Base-by-base conservation (phyloP, 2,888 invertebrate genomes). In the Temnothorax rugatulus region DNA sequence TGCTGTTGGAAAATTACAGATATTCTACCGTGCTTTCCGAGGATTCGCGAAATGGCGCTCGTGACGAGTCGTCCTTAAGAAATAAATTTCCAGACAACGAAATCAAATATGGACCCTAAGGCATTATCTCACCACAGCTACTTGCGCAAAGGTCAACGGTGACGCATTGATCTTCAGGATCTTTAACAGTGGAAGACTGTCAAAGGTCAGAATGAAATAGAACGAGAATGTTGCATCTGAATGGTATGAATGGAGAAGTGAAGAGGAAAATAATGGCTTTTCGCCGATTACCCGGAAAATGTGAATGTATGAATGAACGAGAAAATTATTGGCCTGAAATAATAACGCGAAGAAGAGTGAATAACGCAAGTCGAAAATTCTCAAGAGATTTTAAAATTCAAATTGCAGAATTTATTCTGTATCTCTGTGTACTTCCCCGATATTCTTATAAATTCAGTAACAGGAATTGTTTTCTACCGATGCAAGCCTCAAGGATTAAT, bases 81-180 rank as follows among this genome's bases (percentile, higher is more conserved):
- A 75, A 84, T 82, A 21, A 87, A 81, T 84, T 85, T 79, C 41
- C 76, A 74, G 76, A 7, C 25, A 81, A 44, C 44, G 25, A 29
- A 15, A 29, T 75, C 83, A 59, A 66, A 68, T 50, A 63, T n/a
- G 34, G 59, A 59, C 73, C 88, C 83, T 61, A 77, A 69, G 84
- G 77, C 74, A n/a, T 71, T 41, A 41, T 64, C 54, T 74, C 25
- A 61, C 25, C 21, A 25, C 50, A 41, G 52, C 52, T 75, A 38
- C 1, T 47, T 50, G 54, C 11, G 68, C 77, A 90, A 90, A 90
- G 86, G 89, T 90, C 90, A 87, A 77, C 86, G 74, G 44, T 52
- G 66, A 47, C 41, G 82, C 84, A 82, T 86, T 86, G 83, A 84
- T 90, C 88, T 86, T 85, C 74, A 75, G 25, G 44, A 87, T 86